Evolutionary conservation across 2,797 vertebrate genomes (phyloP).

Genomic region (Hydrocynus forskahlii): DNA sequence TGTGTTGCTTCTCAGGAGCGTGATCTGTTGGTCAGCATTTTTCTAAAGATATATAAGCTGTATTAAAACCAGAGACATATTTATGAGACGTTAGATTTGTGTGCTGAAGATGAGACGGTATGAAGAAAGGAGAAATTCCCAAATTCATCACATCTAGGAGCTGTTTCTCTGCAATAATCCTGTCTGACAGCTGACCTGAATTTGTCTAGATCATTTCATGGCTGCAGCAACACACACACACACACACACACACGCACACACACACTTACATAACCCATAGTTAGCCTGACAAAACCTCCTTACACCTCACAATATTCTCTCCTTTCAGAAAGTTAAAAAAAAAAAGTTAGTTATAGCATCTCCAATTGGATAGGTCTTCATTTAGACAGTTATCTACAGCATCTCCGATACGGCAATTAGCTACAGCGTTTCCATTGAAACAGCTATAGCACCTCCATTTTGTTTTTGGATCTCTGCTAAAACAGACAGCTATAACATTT

Average conservation of each 20-base stretch:
- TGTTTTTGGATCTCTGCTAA: no score
- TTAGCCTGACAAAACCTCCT: slow-evolving; percentile 9
- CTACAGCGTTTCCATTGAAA: no score
- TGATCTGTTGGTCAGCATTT: no score
- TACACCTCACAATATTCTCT: neutral
- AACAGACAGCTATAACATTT: no score
- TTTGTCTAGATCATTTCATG: slow-evolving; percentile 54
- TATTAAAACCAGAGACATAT: no score
- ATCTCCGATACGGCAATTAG: no score
- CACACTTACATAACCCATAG: slow-evolving; percentile 25
- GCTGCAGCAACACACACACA: slow-evolving; percentile 22
- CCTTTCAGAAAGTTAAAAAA: no score
- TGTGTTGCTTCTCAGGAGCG: no score
- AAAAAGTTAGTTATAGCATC: neutral
- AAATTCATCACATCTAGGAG: slow-evolving; percentile 39
- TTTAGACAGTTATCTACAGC: no score
- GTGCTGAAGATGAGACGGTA: neutral
- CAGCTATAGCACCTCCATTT: no score
- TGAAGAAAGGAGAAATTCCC: slow-evolving; percentile 28
- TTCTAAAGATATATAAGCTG: no score
- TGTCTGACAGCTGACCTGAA: slow-evolving; percentile 60
- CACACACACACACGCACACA: neutral
- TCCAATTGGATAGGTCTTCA: neutral
- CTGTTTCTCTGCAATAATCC: slow-evolving; percentile 52
- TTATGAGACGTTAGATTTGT: no score